Evolutionary conservation across 2,113 vertebrate species (phyloP), one percentile per base, ranked within the genome.

Genomic region (Macaca nemestrina): DNA sequence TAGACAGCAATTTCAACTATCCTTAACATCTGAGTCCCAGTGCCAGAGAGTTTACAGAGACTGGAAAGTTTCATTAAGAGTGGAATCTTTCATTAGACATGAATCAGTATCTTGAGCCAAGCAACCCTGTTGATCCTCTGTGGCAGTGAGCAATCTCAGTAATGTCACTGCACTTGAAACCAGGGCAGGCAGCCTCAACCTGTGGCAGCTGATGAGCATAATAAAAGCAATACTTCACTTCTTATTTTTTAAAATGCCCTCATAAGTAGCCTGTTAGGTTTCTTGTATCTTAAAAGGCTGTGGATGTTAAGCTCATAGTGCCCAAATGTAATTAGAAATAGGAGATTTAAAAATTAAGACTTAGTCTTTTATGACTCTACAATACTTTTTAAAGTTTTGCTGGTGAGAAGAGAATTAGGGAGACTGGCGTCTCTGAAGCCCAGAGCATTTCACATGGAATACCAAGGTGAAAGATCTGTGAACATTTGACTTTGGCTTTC

Each of bases 31-130:
- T 83, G 25, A 8, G 61, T 10, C 12, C 43, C 78, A 0, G 0
- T 50, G 73, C 86, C 97, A 95, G 61, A 35, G 55, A 59, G 30
- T 64, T 70, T 81, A 35, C 38, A 88, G 57, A 82, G 45, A 72
- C 43, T 87, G 89, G 72, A 93, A 70, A 55, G 35, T 90, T 96
- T 90, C 52, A 57, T 83, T 79, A 64, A 59, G 82, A 48, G 30
- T 84, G 32, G 87, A 93, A 70, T 94, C 94, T 97, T 88, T 96
- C 82, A 78, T 97, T 97, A 92, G 76, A 52, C 68, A 10, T 5
- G 55, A 64, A 85, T 83, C 68, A 86, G 67, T 79, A 88, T 43
- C 91, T 38, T 75, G 27, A 89, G 55, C 90, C 93, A 96, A 59
- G n/a, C 25, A 35, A 40, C 55, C 40, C 70, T 55, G 59, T 59